These are phyloP conservation scores for Drosophila eugracilis DNA, from an alignment of 1,140 invertebrate genomes.

Conservation along the genomic window DNA sequence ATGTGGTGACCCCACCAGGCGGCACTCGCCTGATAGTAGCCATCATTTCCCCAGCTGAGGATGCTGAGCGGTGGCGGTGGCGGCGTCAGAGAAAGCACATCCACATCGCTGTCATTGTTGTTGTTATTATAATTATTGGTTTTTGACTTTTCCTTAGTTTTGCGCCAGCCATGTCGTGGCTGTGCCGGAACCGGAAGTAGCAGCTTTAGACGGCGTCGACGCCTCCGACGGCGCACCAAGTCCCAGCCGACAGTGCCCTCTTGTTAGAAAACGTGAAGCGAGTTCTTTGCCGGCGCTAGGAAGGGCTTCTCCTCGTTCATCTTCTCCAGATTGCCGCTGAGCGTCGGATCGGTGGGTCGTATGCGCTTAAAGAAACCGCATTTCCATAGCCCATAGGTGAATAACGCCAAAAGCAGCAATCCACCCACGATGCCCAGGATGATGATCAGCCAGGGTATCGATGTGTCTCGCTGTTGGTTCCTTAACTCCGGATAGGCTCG, in stretches of 20 bases:
- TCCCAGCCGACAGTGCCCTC: conserved; percentile 84
- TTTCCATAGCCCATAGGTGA: conserved; percentile 93
- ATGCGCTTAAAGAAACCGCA: conserved; percentile 95
- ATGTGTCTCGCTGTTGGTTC: conserved; percentile 88
- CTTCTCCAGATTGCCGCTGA: conserved; percentile 93
- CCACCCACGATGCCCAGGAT: conserved; percentile 92
- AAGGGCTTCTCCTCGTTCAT: conserved; percentile 88
- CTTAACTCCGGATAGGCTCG: conserved; percentile 91
- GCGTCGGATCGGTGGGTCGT: conserved; percentile 90
- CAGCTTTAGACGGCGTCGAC: conserved; percentile 53
- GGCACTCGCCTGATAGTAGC: conserved; percentile 69
- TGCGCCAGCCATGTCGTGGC: conserved; percentile 16
- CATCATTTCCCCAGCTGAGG: conserved; percentile 63
- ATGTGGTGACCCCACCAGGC: conserved; percentile 71
- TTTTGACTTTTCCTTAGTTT: background rate
- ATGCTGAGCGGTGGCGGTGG: conserved; percentile 71
- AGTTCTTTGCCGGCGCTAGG: conserved; percentile 61
- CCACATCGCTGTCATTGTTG: conserved; percentile 35
- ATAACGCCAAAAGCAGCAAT: conserved; percentile 90
- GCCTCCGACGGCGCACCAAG: conserved; percentile 65
- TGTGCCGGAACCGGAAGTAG: conserved; percentile 23
- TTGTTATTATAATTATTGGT: conserved; percentile 11
- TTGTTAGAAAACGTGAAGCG: conserved; percentile 82
- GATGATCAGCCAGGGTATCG: conserved; percentile 93
- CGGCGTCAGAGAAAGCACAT: conserved; percentile 61